Evolutionary conservation across 2,888 invertebrate species (phyloP).

Genomic region (Xylophagus ater): DNA sequence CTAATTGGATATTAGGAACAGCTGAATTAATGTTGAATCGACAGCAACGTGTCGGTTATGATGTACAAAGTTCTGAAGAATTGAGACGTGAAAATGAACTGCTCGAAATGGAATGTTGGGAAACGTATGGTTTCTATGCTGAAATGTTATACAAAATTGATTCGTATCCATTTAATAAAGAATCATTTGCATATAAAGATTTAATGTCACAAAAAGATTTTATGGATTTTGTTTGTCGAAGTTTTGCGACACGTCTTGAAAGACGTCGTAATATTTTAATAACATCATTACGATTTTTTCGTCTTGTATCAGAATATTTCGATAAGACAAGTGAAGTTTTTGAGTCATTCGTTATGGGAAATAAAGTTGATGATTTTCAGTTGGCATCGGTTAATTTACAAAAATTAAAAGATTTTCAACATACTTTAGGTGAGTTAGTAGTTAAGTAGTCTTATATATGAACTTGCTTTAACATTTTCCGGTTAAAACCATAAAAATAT

Average conservation of each 20-base stretch:
- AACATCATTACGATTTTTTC: conserved; percentile 63
- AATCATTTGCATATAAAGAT: conserved; percentile 44
- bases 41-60: conserved; percentile 60
- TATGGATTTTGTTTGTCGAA: conserved; percentile 71
- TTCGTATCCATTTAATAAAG: conserved; percentile 42
- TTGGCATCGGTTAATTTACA: conserved; percentile 46
- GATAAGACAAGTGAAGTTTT: conserved; percentile 56
- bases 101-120: conserved; percentile 63
- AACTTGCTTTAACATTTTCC: no score
- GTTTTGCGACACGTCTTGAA: conserved; percentile 63
- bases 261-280: conserved; percentile 60
- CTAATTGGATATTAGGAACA: conserved; percentile 66
- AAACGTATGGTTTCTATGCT: conserved; percentile 68
- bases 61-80: conserved; percentile 59
- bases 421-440: conserved; percentile 44
- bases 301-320: conserved; percentile 62
- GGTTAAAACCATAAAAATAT: background rate
- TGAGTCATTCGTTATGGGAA: conserved; percentile 53
- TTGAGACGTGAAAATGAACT: conserved; percentile 62
- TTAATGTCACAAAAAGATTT: conserved; percentile 63
- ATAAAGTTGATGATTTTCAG: conserved; percentile 46
- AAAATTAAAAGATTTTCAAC: conserved; percentile 50
- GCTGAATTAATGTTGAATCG: conserved; percentile 63
- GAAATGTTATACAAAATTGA: conserved; percentile 64
- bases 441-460: no score